phyloP scores from a whole-genome alignment of 2,888 invertebrate species.

The Podabrus alpinus region DNA sequence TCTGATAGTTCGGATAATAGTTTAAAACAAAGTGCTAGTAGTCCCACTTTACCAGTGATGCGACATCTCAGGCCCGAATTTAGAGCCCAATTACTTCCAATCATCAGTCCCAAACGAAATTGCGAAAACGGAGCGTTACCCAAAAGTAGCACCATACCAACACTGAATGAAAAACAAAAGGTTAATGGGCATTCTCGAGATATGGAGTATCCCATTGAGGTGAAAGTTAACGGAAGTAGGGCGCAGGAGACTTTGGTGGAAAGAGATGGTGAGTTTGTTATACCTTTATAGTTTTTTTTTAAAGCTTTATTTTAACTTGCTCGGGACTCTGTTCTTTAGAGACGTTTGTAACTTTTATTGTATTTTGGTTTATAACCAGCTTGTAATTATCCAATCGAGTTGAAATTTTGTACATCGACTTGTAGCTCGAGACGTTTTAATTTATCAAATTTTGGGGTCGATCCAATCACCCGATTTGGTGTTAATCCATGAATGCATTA shows the following conservation, averaged over 20 bases:
- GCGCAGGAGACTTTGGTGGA: neutral
- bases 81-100: conserved; percentile 77
- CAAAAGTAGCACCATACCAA: conserved; percentile 52
- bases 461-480: no score
- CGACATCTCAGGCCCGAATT: conserved; percentile 85
- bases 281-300: no score
- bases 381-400: no score
- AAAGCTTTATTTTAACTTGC: neutral
- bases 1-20: conserved; percentile 44
- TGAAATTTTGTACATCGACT: no score
- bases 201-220: neutral
- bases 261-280: conserved; percentile 7
- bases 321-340: no score
- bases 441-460: no score
- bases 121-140: conserved; percentile 35
- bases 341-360: no score
- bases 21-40: conserved; percentile 52
- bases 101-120: conserved; percentile 65
- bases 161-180: conserved; percentile 45
- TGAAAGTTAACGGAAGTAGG: conserved; percentile 8
- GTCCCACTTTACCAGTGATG: conserved; percentile 71
- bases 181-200: conserved; percentile 42
- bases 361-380: no score
- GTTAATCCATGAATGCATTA: no score
- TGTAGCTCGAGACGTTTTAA: no score